Conservation (phyloP, 37 sponge, comb jelly and placozoan species). For the Amphimedon queenslandica region DNA sequence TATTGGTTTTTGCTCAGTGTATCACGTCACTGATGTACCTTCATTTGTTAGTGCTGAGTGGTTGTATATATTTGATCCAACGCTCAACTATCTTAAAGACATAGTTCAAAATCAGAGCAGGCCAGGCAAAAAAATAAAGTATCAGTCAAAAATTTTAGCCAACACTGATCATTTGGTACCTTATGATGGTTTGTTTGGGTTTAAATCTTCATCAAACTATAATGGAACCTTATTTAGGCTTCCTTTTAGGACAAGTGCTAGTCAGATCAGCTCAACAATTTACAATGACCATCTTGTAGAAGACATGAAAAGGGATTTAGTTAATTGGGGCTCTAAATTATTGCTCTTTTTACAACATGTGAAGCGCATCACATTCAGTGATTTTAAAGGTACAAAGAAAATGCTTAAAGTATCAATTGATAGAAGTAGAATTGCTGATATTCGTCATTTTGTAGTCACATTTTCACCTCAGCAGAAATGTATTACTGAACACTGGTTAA, state of each 20-base stretch:
- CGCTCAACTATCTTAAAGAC: conserved; percentile 27
- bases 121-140: conserved; percentile 50
- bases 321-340: conserved; percentile 30
- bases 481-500: not conserved
- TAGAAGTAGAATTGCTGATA: not conserved
- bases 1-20: conserved; percentile 73
- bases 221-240: conserved; percentile 67
- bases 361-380: conserved; percentile 27
- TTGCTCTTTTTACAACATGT: conserved; percentile 47
- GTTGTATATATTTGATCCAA: conserved; percentile 68
- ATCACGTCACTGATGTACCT: conserved; percentile 47
- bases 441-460: no score
- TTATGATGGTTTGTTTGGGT: conserved; percentile 47
- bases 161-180: conserved; percentile 42
- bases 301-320: conserved; percentile 10
- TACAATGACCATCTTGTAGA: conserved; percentile 12
- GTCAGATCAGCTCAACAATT: conserved; percentile 31
- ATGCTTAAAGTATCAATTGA: not conserved
- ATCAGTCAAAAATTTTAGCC: conserved; percentile 3
- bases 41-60: conserved; percentile 55
- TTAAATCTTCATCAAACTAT: not conserved
- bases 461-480: not conserved
- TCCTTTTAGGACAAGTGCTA: conserved; percentile 47
- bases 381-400: not conserved
- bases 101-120: conserved; percentile 19